These are phyloP conservation scores for Syrphus vitripennis DNA, from an alignment of 2,888 invertebrate species.

Conservation along the genomic window DNA sequence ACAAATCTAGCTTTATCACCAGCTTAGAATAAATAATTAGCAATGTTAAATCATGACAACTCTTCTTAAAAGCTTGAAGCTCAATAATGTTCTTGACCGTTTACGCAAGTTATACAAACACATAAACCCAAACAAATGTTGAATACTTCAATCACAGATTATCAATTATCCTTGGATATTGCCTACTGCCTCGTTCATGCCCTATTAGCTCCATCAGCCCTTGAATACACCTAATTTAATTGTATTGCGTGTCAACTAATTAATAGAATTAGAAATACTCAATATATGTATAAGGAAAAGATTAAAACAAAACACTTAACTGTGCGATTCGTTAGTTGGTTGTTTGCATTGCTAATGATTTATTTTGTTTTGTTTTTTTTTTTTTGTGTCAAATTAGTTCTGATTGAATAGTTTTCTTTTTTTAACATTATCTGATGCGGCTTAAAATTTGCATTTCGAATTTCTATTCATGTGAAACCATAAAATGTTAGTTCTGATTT, in stretches of 20 bases:
- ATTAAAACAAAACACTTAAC: conserved; percentile 24
- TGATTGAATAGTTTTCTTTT: background rate
- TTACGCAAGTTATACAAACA: background rate
- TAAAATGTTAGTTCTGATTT: background rate
- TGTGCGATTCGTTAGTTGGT: background rate
- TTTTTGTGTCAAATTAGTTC: background rate
- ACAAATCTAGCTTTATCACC: no score
- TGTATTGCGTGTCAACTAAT: conserved; percentile 15
- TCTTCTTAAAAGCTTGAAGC: background rate
- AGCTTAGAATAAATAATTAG: no score
- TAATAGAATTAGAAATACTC: background rate
- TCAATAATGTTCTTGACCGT: background rate
- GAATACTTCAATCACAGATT: conserved; percentile 12
- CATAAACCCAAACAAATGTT: background rate
- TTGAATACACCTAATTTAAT: background rate
- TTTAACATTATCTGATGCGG: background rate
- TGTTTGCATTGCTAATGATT: conserved; percentile 9
- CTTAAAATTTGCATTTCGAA: background rate
- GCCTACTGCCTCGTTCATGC: background rate
- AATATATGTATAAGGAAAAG: no score
- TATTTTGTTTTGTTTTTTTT: background rate
- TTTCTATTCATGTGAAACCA: background rate
- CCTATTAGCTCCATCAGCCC: background rate
- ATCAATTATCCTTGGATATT: conserved; percentile 15
- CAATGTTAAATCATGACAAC: background rate